These are phyloP conservation scores for Chloroclysta siterata DNA, from an alignment of 2,888 invertebrate species.

Conservation along the genomic window DNA sequence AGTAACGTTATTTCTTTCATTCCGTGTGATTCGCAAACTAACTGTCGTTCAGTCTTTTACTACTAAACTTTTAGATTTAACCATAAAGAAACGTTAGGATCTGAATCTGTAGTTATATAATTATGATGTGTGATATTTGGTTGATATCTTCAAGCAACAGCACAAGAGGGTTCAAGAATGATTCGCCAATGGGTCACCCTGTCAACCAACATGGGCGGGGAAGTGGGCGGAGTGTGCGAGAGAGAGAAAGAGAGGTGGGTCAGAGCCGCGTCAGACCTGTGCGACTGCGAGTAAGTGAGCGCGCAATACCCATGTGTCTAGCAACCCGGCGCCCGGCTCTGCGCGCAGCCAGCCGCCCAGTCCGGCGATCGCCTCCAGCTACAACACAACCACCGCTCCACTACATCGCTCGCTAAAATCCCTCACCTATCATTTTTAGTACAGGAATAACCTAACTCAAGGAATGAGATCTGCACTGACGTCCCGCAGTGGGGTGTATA, in stretches of 20 bases:
- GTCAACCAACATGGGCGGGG: constrained; percentile 18
- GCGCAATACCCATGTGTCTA: constrained; percentile 86
- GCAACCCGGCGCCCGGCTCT: constrained; percentile 77
- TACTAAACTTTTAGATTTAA: too few species aligned
- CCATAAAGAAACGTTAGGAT: not conserved
- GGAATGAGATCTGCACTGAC: too few species aligned
- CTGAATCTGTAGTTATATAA: not conserved
- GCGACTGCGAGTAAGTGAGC: constrained; percentile 85
- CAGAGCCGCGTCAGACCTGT: constrained; percentile 80
- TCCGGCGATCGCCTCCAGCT: constrained; percentile 84
- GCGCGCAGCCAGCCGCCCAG: constrained; percentile 82
- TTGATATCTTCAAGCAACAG: too few species aligned
- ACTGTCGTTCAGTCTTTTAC: too few species aligned
- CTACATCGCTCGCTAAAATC: constrained; percentile 46
- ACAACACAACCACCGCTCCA: constrained; percentile 70
- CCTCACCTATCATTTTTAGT: not conserved
- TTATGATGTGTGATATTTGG: too few species aligned
- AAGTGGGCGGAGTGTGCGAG: constrained; percentile 48
- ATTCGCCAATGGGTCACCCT: constrained; percentile 20
- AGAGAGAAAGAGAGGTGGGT: constrained; percentile 56
- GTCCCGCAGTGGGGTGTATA: too few species aligned
- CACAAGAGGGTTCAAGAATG: not conserved
- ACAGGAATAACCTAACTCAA: not conserved
- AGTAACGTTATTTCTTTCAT: not conserved
- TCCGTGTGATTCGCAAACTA: not conserved